Conservation (phyloP, 2,113 vertebrate genomes). For the Cynoglossus semilaevis region DNA sequence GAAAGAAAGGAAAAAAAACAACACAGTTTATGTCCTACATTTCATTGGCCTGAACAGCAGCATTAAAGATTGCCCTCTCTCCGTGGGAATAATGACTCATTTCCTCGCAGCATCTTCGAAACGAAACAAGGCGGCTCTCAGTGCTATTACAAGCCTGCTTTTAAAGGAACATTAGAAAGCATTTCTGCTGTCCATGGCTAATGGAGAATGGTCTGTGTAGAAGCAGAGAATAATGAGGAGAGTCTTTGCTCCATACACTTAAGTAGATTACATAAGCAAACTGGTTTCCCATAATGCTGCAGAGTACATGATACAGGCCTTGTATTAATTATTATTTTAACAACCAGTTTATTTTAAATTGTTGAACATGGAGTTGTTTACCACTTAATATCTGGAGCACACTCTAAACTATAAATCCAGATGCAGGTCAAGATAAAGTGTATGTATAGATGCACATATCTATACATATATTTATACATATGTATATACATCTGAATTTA, state of each 20-base stretch:
- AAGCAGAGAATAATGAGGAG: not conserved
- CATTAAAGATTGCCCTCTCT: not conserved
- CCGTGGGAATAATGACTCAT: constrained; percentile 15
- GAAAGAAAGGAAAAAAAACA: not conserved
- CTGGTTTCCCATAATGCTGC: not conserved
- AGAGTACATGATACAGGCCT: too few species aligned
- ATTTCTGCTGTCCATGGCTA: not conserved
- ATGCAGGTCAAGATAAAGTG: too few species aligned
- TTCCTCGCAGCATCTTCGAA: not conserved
- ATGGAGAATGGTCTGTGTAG: not conserved
- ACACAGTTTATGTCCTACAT: not conserved
- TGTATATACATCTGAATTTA: too few species aligned
- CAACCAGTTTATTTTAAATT: too few species aligned
- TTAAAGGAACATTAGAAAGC: constrained; percentile 11
- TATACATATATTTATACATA: too few species aligned
- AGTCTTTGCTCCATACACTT: not conserved
- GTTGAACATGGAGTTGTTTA: too few species aligned
- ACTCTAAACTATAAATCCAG: too few species aligned
- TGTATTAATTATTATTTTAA: too few species aligned
- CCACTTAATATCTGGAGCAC: too few species aligned
- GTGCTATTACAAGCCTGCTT: constrained; percentile 12
- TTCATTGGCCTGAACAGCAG: not conserved
- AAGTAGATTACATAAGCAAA: not conserved
- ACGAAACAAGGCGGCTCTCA: not conserved
- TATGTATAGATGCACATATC: too few species aligned